Conservation (phyloP, 2,888 invertebrate genomes). For the Mycalesis mineus region DNA sequence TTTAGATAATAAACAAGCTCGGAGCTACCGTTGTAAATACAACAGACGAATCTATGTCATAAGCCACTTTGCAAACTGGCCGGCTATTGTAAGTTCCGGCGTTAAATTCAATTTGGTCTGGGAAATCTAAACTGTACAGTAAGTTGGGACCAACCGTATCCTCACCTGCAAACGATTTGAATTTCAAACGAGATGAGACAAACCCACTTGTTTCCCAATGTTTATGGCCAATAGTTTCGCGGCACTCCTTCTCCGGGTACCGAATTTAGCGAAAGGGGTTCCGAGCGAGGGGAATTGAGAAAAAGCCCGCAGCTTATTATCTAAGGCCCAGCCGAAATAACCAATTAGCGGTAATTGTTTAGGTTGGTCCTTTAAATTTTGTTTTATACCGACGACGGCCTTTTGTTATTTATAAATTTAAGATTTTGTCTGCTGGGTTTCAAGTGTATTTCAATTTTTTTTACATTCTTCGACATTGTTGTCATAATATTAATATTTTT, state of each 20-base stretch:
- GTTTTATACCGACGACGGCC: slow-evolving; percentile 11
- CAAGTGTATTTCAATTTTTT: slow-evolving; percentile 1
- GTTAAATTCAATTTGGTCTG: slow-evolving; percentile 63
- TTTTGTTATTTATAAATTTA: slow-evolving; percentile 17
- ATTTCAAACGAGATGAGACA: slow-evolving; percentile 69
- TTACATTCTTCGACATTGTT: too few species aligned
- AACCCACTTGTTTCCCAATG: slow-evolving; percentile 55
- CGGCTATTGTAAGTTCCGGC: slow-evolving; percentile 42
- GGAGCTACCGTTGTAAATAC: slow-evolving; percentile 14
- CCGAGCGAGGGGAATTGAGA: slow-evolving; percentile 9
- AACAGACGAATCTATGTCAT: slow-evolving; percentile 36
- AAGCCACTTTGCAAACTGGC: slow-evolving; percentile 43
- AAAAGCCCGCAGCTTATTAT: slow-evolving; percentile 24
- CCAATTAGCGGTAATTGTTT: slow-evolving; percentile 27
- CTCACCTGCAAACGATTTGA: slow-evolving; percentile 70
- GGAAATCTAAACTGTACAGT: slow-evolving; percentile 65
- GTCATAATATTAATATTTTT: too few species aligned
- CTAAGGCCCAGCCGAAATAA: slow-evolving; percentile 18
- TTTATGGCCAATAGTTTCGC: slow-evolving; percentile 53
- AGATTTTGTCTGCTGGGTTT: slow-evolving; percentile 11
- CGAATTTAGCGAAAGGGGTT: slow-evolving; percentile 21
- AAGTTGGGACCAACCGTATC: slow-evolving; percentile 65
- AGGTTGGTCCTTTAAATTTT: slow-evolving; percentile 21
- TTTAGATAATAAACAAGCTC: not conserved
- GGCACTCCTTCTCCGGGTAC: slow-evolving; percentile 23